These are phyloP conservation scores for Portunus trituberculatus DNA, from an alignment of 1,140 invertebrate species.

Conservation along the genomic window DNA sequence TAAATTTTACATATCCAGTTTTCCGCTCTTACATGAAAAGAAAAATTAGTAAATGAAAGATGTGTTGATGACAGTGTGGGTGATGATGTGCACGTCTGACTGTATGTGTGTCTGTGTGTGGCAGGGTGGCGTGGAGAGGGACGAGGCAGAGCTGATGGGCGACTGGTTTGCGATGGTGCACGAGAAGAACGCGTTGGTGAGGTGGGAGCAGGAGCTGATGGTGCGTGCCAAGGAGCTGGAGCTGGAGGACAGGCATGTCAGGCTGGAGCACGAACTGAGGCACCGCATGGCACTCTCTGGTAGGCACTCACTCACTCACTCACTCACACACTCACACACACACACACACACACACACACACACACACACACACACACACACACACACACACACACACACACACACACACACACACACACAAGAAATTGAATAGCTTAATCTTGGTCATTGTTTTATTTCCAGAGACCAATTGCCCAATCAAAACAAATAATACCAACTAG, in stretches of 20 bases:
- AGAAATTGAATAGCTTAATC: too few relatives aligned
- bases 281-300: constrained; percentile 87
- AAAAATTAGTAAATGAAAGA: too few relatives aligned
- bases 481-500: too few relatives aligned
- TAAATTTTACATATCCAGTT: too few relatives aligned
- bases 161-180: constrained; percentile 93
- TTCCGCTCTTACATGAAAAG: too few relatives aligned
- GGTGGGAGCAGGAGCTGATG: constrained; percentile 91
- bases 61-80: too few relatives aligned
- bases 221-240: constrained; percentile 91
- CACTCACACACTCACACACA: not conserved
- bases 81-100: not conserved
- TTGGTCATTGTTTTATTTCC: too few relatives aligned
- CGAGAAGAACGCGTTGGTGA: constrained; percentile 88
- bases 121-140: constrained; percentile 78
- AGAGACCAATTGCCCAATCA: too few relatives aligned
- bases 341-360: too few relatives aligned
- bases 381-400: too few relatives aligned
- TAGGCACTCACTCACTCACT: constrained; percentile 80
- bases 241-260: constrained; percentile 90
- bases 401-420: too few relatives aligned
- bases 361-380: too few relatives aligned
- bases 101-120: not conserved
- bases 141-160: constrained; percentile 87
- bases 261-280: constrained; percentile 88